Evolutionary conservation across 1,140 invertebrate genomes (phyloP).

Genomic region (Solen grandis): DNA sequence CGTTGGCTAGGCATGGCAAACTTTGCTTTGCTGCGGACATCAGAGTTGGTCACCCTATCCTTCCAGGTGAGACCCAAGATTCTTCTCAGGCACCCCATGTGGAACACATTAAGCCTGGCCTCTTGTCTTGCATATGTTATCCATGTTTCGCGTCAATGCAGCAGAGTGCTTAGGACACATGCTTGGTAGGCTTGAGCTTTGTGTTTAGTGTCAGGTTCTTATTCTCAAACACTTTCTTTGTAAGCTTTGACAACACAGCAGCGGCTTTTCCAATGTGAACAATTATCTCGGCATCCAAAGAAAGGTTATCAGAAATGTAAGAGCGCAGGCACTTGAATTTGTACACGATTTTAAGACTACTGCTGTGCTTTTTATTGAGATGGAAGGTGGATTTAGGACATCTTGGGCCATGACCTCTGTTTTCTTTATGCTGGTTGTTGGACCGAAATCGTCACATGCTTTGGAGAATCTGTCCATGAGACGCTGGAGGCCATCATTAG

Average conservation of each 20-base stretch:
- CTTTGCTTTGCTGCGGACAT: no score
- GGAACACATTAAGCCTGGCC: no score
- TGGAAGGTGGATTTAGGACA: neutral
- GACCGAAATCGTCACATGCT: slow-evolving; percentile 21
- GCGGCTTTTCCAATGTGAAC: no score
- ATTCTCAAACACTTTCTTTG: slow-evolving; percentile 43
- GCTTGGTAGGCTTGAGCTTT: slow-evolving; percentile 40
- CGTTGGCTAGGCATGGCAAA: no score
- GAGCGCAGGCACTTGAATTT: neutral
- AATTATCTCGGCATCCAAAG: no score
- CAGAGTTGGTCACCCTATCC: no score
- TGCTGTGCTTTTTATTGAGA: neutral
- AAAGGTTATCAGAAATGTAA: no score
- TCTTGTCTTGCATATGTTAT: no score
- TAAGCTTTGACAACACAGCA: slow-evolving; percentile 27
- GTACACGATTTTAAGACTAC: neutral
- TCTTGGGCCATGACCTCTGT: no score
- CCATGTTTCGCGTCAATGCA: neutral
- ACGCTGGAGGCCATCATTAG: slow-evolving; percentile 45
- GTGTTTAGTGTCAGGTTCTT: no score
- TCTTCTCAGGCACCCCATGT: no score
- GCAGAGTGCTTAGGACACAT: slow-evolving; percentile 23
- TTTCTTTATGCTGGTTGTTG: slow-evolving; percentile 13
- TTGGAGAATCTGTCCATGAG: neutral
- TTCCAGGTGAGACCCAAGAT: no score